These are phyloP conservation scores for Limnodromus scolopaceus DNA, from an alignment of 2,797 vertebrate genomes.

Conservation along the genomic window DNA sequence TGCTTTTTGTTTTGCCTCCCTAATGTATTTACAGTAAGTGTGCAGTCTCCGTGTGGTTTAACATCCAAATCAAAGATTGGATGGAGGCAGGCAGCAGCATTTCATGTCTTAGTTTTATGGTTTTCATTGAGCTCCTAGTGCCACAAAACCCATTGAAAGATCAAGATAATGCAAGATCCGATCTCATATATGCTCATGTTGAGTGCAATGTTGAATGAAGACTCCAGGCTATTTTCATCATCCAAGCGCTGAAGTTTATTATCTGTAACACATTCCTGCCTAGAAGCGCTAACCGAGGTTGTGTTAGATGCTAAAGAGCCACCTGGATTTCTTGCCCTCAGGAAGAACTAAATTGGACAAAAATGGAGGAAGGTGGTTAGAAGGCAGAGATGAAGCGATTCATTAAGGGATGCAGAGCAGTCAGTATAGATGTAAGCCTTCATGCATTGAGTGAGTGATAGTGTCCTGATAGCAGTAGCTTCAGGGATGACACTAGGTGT, in stretches of 20 bases:
- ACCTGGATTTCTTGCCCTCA: conserved; percentile 19
- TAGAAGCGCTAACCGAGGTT: background rate
- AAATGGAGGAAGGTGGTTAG: background rate
- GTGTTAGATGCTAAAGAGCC: conserved; percentile 22
- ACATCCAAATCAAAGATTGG: background rate
- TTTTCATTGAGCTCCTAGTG: background rate
- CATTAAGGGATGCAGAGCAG: background rate
- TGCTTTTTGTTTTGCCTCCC: background rate
- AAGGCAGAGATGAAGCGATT: background rate
- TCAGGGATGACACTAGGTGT: background rate
- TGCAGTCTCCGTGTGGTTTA: background rate
- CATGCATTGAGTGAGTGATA: background rate
- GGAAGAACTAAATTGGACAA: conserved; percentile 38
- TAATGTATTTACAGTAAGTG: background rate
- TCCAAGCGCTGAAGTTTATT: background rate
- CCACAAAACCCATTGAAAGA: background rate
- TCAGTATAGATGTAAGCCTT: background rate
- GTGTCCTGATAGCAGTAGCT: background rate
- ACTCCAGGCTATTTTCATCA: conserved; percentile 47
- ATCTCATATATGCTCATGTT: background rate
- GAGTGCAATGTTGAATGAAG: conserved; percentile 12
- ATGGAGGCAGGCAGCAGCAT: background rate
- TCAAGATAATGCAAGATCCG: background rate
- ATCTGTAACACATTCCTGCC: conserved; percentile 26
- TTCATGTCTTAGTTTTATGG: background rate